These are phyloP conservation scores for Mactromeris polynyma DNA, from an alignment of 2,888 invertebrate species.

Conservation along the genomic window DNA sequence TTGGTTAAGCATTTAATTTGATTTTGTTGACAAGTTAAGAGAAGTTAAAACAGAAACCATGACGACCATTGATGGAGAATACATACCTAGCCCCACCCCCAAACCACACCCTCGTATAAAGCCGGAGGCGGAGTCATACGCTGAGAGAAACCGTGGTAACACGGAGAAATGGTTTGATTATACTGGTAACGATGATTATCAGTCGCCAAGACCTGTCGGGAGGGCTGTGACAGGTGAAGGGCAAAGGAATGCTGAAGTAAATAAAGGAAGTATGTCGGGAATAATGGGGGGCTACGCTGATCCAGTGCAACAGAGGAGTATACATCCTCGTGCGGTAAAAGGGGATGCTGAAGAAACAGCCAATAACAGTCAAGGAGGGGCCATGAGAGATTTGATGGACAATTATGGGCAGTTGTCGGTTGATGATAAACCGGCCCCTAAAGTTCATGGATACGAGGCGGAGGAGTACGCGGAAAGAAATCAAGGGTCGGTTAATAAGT, in stretches of 20 bases:
- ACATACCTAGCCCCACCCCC: conserved; percentile 73
- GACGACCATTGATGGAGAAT: conserved; percentile 75
- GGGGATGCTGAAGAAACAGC: conserved; percentile 78
- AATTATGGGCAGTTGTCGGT: conserved; percentile 79
- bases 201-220: conserved; percentile 76
- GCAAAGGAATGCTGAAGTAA: conserved; percentile 73
- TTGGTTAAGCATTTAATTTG: neutral
- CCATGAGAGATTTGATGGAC: conserved; percentile 80
- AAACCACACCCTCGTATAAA: conserved; percentile 77
- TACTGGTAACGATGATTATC: conserved; percentile 72
- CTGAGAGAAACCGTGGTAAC: conserved; percentile 74
- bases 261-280: conserved; percentile 80
- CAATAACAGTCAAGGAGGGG: conserved; percentile 78
- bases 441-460: conserved; percentile 80
- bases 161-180: conserved; percentile 79
- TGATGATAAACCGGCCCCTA: conserved; percentile 71
- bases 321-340: conserved; percentile 80
- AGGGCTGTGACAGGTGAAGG: conserved; percentile 75
- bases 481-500: conserved; percentile 78
- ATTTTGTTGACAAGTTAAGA: neutral
- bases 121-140: conserved; percentile 78
- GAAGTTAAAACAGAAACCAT: conserved; percentile 54
- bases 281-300: conserved; percentile 82
- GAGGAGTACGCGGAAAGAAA: conserved; percentile 81
- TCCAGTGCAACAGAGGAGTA: conserved; percentile 71